A percentile compares a stretch with the other conserved stretches of the same genome.
These are phyloP conservation scores for Xiphophorus couchianus DNA, from an alignment of 2,113 vertebrate species.

Conservation along the genomic window DNA sequence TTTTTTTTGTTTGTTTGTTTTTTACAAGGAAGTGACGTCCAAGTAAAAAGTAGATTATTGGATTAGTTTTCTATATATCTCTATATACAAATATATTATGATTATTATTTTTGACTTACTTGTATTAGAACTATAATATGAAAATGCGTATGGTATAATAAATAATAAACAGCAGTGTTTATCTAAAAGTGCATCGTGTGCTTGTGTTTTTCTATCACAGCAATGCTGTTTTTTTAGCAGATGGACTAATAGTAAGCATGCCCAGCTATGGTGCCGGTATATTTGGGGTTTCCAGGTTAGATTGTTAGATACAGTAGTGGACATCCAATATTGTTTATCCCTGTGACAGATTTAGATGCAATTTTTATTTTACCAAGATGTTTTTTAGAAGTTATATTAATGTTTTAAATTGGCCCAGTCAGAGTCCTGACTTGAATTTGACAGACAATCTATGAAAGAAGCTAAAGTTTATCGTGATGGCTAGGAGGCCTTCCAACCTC, in stretches of 20 bases:
- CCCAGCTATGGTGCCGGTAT: not conserved
- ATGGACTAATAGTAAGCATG: not conserved
- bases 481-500: too few relatives aligned
- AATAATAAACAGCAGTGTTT: conserved; percentile 82
- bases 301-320: not conserved
- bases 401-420: too few relatives aligned
- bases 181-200: conserved; percentile 67
- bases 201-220: not conserved
- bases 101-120: conserved; percentile 85
- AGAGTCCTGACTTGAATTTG: too few relatives aligned
- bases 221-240: not conserved
- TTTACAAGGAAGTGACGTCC: conserved; percentile 77
- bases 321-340: too few relatives aligned
- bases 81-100: conserved; percentile 74
- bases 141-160: conserved; percentile 78
- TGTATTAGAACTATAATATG: conserved; percentile 81
- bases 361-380: too few relatives aligned
- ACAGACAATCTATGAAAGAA: too few relatives aligned
- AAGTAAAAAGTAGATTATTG: conserved; percentile 81
- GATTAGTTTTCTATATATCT: conserved; percentile 85
- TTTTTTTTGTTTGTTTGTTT: conserved; percentile 58
- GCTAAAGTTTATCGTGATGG: too few relatives aligned
- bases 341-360: too few relatives aligned
- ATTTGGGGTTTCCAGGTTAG: not conserved
- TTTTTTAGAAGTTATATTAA: too few relatives aligned